phyloP scores from a whole-genome alignment of 2,113 vertebrate species.

The Callospermophilus lateralis region DNA sequence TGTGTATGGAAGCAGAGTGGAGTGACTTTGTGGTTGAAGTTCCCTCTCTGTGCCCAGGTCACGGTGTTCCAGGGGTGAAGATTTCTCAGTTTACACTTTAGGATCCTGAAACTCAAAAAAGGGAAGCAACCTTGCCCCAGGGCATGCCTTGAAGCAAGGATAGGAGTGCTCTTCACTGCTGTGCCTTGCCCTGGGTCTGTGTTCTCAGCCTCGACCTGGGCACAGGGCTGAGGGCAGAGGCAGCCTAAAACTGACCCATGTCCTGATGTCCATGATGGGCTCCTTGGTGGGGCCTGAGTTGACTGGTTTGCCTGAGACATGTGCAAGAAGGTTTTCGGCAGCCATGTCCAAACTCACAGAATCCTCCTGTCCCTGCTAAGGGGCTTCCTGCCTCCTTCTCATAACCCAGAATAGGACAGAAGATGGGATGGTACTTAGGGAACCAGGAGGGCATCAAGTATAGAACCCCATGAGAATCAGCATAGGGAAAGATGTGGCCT shows the following conservation, averaged over 20 bases:
- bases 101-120: neutral
- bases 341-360: neutral
- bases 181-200: neutral
- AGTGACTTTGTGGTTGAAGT: neutral
- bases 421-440: constrained; percentile 15
- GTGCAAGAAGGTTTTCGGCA: neutral
- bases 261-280: neutral
- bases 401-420: constrained; percentile 68
- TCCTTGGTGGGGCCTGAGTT: too few species aligned
- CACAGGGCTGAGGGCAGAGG: neutral
- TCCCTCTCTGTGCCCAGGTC: neutral
- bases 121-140: neutral
- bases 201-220: neutral
- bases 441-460: constrained; percentile 76
- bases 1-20: neutral
- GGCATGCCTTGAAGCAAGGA: neutral
- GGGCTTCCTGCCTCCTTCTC: constrained; percentile 78
- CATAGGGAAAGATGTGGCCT: neutral
- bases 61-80: neutral
- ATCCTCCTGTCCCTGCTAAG: constrained; percentile 69
- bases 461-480: neutral
- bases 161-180: too few species aligned
- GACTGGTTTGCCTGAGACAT: too few species aligned
- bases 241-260: neutral
- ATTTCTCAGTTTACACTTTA: neutral